Evolutionary conservation across 2,797 vertebrate genomes (phyloP).

Genomic region (Phyllotis vaccarum): DNA sequence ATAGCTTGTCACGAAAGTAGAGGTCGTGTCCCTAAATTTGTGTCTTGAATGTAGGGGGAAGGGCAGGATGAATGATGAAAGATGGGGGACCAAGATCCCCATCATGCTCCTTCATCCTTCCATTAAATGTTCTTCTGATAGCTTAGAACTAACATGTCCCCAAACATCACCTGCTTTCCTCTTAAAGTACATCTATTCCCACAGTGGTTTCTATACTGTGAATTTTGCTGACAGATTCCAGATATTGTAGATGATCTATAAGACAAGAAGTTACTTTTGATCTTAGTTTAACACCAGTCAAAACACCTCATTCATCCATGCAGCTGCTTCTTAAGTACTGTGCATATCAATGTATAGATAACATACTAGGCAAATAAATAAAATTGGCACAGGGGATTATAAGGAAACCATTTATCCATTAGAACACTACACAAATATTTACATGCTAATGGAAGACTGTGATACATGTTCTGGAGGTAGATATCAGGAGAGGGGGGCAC

Average conservation of each 20-base stretch:
- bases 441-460: not conserved
- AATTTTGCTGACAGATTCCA: not conserved
- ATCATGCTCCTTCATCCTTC: not conserved
- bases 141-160: not conserved
- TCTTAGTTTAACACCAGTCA: not conserved
- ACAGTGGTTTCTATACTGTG: not conserved
- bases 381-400: not conserved
- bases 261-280: slow-evolving; percentile 6
- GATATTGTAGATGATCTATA: not conserved
- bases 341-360: not conserved
- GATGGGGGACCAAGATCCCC: not conserved
- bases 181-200: not conserved
- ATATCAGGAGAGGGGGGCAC: too few relatives aligned
- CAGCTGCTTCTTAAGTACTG: not conserved
- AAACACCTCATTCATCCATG: not conserved
- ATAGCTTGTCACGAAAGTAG: not conserved
- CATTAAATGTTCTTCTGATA: not conserved
- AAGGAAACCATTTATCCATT: not conserved
- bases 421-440: slow-evolving; percentile 8
- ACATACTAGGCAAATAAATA: not conserved
- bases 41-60: not conserved
- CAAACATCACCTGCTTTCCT: not conserved
- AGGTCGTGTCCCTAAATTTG: not conserved
- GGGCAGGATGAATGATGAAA: not conserved
- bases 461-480: not conserved